phyloP scores from a whole-genome alignment of 1,140 invertebrate genomes.

The Patella vulgata region DNA sequence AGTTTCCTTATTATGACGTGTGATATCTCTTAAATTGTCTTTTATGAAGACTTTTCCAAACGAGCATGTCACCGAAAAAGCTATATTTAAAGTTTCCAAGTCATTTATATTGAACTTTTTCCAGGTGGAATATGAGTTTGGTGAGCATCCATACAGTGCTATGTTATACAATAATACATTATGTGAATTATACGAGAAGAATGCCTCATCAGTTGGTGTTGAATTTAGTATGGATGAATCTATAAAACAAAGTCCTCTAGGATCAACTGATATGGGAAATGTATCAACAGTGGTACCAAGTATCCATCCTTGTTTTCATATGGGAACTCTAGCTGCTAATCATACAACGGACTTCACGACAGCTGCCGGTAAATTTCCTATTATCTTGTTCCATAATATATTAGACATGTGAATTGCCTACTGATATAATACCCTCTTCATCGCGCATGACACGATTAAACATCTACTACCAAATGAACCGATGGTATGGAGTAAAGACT shows the following conservation, averaged over 20 bases:
- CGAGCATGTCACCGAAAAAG: no score
- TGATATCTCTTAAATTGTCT: no score
- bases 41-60: no score
- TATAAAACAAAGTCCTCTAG: constrained; percentile 17
- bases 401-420: no score
- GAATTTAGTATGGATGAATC: constrained; percentile 26
- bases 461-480: no score
- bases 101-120: no score
- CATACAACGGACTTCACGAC: constrained; percentile 57
- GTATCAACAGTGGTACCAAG: constrained; percentile 62
- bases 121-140: constrained; percentile 23
- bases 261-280: constrained; percentile 62
- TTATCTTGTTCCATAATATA: no score
- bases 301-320: constrained; percentile 62
- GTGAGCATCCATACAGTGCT: constrained; percentile 18
- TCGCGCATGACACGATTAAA: no score
- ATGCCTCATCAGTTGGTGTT: constrained; percentile 33
- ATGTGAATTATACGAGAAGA: constrained; percentile 32
- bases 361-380: constrained; percentile 43
- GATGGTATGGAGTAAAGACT: no score
- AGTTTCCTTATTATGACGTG: no score
- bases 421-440: no score
- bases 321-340: constrained; percentile 48
- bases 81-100: no score
- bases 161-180: constrained; percentile 45